These are phyloP conservation scores for Acyrthosiphon pisum DNA, from an alignment of 1,140 invertebrate species.

Conservation along the genomic window DNA sequence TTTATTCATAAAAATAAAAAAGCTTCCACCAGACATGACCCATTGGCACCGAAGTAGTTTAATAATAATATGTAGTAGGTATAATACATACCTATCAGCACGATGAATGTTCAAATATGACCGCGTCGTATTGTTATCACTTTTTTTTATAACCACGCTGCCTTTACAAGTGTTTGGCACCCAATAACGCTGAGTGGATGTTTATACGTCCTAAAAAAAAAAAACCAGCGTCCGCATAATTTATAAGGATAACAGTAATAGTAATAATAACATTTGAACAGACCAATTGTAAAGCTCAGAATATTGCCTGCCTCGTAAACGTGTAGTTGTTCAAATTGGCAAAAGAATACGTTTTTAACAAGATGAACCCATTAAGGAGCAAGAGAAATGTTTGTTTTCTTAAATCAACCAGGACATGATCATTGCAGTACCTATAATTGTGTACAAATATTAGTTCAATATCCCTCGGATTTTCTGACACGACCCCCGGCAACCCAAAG, in stretches of 20 bases:
- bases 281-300: not conserved
- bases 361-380: not conserved
- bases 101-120: not conserved
- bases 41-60: not conserved
- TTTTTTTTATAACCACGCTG: not conserved
- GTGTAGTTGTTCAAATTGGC: not conserved
- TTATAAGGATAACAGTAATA: not conserved
- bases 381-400: not conserved
- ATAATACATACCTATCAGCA: not conserved
- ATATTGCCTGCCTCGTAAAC: not conserved
- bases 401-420: not conserved
- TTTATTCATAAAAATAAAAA: slow-evolving; percentile 21
- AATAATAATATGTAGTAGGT: not conserved
- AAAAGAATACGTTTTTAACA: not conserved
- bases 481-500: not conserved
- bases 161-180: slow-evolving; percentile 4
- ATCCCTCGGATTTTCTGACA: not conserved
- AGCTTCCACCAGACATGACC: not conserved
- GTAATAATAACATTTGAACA: not conserved
- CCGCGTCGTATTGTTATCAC: not conserved
- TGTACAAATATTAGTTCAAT: not conserved
- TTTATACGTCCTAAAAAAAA: slow-evolving; percentile 13
- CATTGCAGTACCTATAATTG: not conserved
- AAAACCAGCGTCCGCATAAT: not conserved
- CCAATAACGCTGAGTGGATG: slow-evolving; percentile 38